phyloP scores from a whole-genome alignment of 2,888 invertebrate genomes.

The Philhelius pedissequus region DNA sequence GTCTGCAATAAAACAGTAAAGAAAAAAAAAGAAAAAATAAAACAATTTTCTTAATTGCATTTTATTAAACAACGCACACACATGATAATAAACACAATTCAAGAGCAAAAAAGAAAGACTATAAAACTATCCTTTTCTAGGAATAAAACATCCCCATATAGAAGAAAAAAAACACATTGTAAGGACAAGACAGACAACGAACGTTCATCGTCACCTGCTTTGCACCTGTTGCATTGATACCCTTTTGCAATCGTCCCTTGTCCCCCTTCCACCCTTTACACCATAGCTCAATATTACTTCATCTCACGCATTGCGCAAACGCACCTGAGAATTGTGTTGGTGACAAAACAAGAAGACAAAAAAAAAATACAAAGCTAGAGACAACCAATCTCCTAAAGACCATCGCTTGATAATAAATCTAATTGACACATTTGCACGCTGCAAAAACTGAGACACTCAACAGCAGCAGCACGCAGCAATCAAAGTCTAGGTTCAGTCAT shows the following conservation, averaged over 20 bases:
- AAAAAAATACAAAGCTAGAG: slow-evolving; percentile 51
- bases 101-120: slow-evolving; percentile 8
- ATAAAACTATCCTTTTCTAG: slow-evolving; percentile 44
- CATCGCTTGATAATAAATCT: slow-evolving; percentile 78
- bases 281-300: slow-evolving; percentile 33
- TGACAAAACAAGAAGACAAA: slow-evolving; percentile 18
- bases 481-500: slow-evolving; percentile 9
- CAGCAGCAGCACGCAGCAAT: slow-evolving; percentile 10
- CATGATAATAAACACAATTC: slow-evolving; percentile 31
- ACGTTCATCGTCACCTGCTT: slow-evolving; percentile 58
- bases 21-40: slow-evolving; percentile 5
- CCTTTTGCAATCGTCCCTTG: slow-evolving; percentile 24
- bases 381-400: slow-evolving; percentile 72
- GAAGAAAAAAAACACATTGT: neutral
- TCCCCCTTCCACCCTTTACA: neutral
- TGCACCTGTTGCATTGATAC: slow-evolving; percentile 59
- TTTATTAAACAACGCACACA: slow-evolving; percentile 52
- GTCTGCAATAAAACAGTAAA: neutral
- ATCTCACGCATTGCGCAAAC: slow-evolving; percentile 45
- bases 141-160: slow-evolving; percentile 8
- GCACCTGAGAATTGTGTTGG: slow-evolving; percentile 56
- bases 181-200: slow-evolving; percentile 27
- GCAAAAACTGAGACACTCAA: slow-evolving; percentile 37
- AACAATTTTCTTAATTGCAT: slow-evolving; percentile 60
- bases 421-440: slow-evolving; percentile 78